Percentiles rank a stretch among this genome's conserved stretches.
phyloP scores from a whole-genome alignment of 2,797 vertebrate species.

The Chromobotia macracanthus region DNA sequence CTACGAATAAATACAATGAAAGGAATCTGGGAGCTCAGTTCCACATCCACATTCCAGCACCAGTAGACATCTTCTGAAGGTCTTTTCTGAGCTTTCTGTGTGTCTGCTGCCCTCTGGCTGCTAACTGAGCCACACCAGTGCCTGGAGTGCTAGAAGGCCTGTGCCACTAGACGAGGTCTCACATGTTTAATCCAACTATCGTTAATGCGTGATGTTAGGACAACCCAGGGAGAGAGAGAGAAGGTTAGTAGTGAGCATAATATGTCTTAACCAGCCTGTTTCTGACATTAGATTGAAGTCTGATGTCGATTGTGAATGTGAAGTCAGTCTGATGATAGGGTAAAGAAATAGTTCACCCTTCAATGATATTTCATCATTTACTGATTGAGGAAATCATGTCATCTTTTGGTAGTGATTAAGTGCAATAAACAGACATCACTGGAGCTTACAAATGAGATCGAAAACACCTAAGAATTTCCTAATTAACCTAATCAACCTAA shows the following conservation, averaged over 20 bases:
- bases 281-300: background rate
- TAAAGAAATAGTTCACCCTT: too few species aligned
- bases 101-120: slow-evolving; percentile 67
- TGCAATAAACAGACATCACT: too few species aligned
- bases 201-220: background rate
- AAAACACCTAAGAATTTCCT: too few species aligned
- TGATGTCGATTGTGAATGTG: too few species aligned
- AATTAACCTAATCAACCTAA: too few species aligned
- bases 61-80: slow-evolving; percentile 51
- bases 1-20: background rate
- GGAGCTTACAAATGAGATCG: too few species aligned
- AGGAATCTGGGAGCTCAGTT: slow-evolving; percentile 15
- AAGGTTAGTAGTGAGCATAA: background rate
- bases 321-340: too few species aligned
- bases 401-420: too few species aligned
- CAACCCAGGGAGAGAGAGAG: background rate
- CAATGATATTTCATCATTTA: too few species aligned
- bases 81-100: background rate
- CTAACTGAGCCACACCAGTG: slow-evolving; percentile 35
- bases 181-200: background rate
- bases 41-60: slow-evolving; percentile 49
- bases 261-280: background rate
- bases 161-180: background rate
- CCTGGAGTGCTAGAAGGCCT: slow-evolving; percentile 16
- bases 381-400: too few species aligned